These are phyloP conservation scores for Scaptomyza flava DNA, from an alignment of 2,888 invertebrate genomes.

Conservation along the genomic window DNA sequence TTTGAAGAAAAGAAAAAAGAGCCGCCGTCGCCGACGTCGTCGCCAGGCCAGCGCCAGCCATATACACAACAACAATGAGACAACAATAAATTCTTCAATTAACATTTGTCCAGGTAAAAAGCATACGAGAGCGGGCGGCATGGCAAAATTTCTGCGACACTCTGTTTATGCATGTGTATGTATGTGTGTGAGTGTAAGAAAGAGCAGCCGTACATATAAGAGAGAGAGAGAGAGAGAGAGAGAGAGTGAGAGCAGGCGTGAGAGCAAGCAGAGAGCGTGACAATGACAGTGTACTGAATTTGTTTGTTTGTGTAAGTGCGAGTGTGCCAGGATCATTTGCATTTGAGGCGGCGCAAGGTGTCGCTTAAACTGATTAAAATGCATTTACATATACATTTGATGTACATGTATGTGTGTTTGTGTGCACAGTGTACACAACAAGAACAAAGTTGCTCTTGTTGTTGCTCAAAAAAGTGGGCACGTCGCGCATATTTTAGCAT, in stretches of 20 bases:
- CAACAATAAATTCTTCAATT: slow-evolving; percentile 81
- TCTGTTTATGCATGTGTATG: not conserved
- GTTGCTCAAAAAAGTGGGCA: slow-evolving; percentile 74
- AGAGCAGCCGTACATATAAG: slow-evolving; percentile 7
- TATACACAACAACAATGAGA: slow-evolving; percentile 74
- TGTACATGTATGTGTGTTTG: slow-evolving; percentile 14
- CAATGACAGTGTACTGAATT: slow-evolving; percentile 2
- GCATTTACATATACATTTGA: slow-evolving; percentile 55
- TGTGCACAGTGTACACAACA: slow-evolving; percentile 16
- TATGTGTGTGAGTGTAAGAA: slow-evolving; percentile 26
- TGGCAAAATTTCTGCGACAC: slow-evolving; percentile 47
- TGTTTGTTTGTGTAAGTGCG: slow-evolving; percentile 27
- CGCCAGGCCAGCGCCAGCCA: slow-evolving; percentile 70
- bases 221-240: slow-evolving; percentile 12
- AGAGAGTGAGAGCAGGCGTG: not conserved
- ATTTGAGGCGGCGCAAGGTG: slow-evolving; percentile 74
- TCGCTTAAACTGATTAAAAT: slow-evolving; percentile 73
- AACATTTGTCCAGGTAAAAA: slow-evolving; percentile 79
- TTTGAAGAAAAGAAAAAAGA: slow-evolving; percentile 69
- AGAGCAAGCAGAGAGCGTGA: slow-evolving; percentile 47
- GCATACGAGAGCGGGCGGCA: slow-evolving; percentile 51
- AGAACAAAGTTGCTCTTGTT: slow-evolving; percentile 59
- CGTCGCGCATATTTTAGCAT: slow-evolving; percentile 73
- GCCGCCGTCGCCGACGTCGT: slow-evolving; percentile 54
- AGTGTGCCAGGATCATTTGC: slow-evolving; percentile 73